Evolutionary conservation across 1,140 invertebrate genomes (phyloP), one percentile per base, ranked within the genome.

Genomic region (Drosophila bifasciata): DNA sequence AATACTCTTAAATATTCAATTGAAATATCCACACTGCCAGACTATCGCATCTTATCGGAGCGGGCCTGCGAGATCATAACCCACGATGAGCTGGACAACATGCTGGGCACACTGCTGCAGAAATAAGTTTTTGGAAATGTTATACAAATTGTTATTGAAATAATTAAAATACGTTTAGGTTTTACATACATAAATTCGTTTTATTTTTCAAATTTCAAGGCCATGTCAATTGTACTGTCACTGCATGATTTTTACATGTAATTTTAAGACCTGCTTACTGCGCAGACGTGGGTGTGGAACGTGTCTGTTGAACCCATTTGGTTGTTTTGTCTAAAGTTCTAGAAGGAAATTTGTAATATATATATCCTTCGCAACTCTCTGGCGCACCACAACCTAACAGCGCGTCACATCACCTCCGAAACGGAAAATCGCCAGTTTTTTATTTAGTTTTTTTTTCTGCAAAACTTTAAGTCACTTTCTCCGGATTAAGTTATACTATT

Each of bases 41-140:
- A 72, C 39, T 86, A 86, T 39, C 78, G 70, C 4, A 78, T 86
- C 9, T 61, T 88, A 23, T 76, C 83, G 0, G 45, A 78, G 17
- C 40, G 70, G 9, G 81, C 81, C 15, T 86, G 81, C 6, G 78
- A 86, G 41, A 71, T 83, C 28, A 68, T 86, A 0, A 81, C 62
- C 49, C 70, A 70, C 45, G 81, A 85, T 9, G 72, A 86, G 17
- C 60, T 85, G 0, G 40, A 43, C 15, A 72, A 67, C 13, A 11
- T 86, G n/a, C 8, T 86, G 25, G 36, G 68, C 51, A 57, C 76
- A 19, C 11, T 2, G 5, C 4, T 44, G 11, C 5, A n/a, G 9
- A 36, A 36, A 36, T 36, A 13, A 36, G 32, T 36, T 13, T 36
- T 11, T 36, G 4, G 4, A 13, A 36, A 36, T 36, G 32, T 36